Percentiles rank a stretch among this genome's conserved stretches.
Conservation (phyloP, 2,113 vertebrate genomes). For the Osmerus eperlanus region DNA sequence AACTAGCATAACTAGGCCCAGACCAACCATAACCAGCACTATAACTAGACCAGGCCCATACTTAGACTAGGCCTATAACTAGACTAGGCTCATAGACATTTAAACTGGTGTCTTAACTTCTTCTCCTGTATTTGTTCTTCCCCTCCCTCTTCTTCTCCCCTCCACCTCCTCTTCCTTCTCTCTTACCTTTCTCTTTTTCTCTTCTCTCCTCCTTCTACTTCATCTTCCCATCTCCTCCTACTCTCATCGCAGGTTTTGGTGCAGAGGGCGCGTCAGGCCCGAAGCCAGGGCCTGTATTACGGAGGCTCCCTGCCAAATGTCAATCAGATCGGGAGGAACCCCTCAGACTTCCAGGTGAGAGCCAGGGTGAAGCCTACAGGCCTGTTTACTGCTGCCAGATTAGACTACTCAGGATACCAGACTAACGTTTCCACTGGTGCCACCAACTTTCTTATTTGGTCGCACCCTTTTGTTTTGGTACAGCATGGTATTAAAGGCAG, state of each 20-base stretch:
- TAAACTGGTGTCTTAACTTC: no score
- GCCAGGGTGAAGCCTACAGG: not conserved
- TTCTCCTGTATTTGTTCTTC: no score
- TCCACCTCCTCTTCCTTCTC: no score
- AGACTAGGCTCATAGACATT: no score
- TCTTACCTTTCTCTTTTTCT: not conserved
- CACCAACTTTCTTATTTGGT: no score
- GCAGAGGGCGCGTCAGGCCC: constrained; percentile 76
- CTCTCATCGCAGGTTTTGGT: constrained; percentile 75
- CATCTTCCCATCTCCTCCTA: not conserved
- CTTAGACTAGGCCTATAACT: no score
- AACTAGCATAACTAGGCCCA: no score
- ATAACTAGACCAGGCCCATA: no score
- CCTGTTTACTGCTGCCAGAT: not conserved
- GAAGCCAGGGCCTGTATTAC: constrained; percentile 75
- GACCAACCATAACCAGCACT: no score
- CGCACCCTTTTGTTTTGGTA: no score
- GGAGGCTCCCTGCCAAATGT: constrained; percentile 85
- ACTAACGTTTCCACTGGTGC: not conserved
- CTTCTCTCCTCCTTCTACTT: not conserved
- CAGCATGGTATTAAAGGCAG: no score
- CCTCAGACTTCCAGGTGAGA: constrained; percentile 75
- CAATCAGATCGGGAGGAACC: constrained; percentile 79
- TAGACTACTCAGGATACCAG: not conserved
- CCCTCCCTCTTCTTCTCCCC: no score